Base-by-base conservation (phyloP, 2,888 invertebrate species). In the Metopia argyrocephala region DNA sequence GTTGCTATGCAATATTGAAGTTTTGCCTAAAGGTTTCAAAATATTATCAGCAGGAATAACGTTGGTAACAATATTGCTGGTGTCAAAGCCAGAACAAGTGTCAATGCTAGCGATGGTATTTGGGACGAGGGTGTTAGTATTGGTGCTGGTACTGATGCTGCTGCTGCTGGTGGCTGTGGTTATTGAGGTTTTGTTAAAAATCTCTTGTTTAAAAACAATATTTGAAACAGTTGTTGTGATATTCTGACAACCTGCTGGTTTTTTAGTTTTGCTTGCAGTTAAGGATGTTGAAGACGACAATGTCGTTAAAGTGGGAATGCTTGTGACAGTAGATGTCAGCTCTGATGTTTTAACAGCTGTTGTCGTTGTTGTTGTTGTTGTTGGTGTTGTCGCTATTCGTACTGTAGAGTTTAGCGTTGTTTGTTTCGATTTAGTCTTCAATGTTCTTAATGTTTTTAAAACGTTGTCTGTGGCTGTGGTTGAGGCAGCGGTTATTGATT, bases 311-410 rank as follows among this genome's bases (percentile, higher is more conserved):
- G 38, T 15, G 70, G 38, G 20, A 25, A 21, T 54, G 46, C 2
- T 46, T 28, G 20, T 62, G 57, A 23, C 76, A 61, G 64, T 31
- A 52, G 62, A 46, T 73, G 75, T 61, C 82, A 75, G 68, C 28
- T 45, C 68, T 71, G 52, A 78, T 78, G 82, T 70, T 71, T 78
- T 61, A 62, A 61, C 74, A 76, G 78, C 75, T 73, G 76, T 82
- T 79, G 79, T 62, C 70, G 62, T 61, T 82, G 71, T 46, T 81
- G 25, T 38, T 9, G 38, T 9, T 38, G 38, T 3, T 15, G 31
- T 7, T 31, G 74, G 6, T 69, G 73, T 25, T 73, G 70, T 27
- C 68, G 71, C 23, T 71, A 65, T 15, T 76, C 52, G 38, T 15
- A 15, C 38, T 4, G 9, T 38, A 9, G 15, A 38, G 15, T 38